These are phyloP conservation scores for Botrylloides violaceus DNA, from an alignment of 23 tunicate species.

Conservation along the genomic window DNA sequence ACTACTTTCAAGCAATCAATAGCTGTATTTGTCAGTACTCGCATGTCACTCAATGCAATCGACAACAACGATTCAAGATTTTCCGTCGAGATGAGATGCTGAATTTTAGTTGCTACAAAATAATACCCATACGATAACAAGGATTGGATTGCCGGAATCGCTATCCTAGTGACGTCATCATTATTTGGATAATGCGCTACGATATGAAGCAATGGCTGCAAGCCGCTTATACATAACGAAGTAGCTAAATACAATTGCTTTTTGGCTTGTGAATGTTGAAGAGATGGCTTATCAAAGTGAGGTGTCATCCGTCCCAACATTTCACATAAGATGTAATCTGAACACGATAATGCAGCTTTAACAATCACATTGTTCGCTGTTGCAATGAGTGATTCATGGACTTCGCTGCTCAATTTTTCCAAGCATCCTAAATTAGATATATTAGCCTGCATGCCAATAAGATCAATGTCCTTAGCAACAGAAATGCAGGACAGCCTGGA, in stretches of 20 bases:
- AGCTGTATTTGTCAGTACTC: constrained; percentile 46
- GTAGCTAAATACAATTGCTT: background rate
- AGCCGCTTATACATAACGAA: constrained; percentile 31
- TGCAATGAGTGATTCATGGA: background rate
- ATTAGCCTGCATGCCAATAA: constrained; percentile 20
- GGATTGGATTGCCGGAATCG: constrained; percentile 48
- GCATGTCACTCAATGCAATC: constrained; percentile 57
- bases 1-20: constrained; percentile 52
- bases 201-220: constrained; percentile 53
- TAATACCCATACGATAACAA: constrained; percentile 37
- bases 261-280: background rate
- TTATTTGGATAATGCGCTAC: constrained; percentile 21
- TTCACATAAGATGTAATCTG: constrained; percentile 3
- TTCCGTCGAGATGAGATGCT: constrained; percentile 36
- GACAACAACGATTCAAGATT: constrained; percentile 33
- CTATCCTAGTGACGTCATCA: constrained; percentile 43
- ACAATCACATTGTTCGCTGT: background rate
- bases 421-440: constrained; percentile 42
- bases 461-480: background rate
- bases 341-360: constrained; percentile 16
- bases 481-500: background rate
- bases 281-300: background rate
- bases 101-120: constrained; percentile 56
- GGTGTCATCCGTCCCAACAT: constrained; percentile 7
- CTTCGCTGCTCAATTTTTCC: constrained; percentile 33